A percentile compares a stretch with the other conserved stretches of the same genome.
phyloP scores from a whole-genome alignment of 2,888 invertebrate species.

The Drosophila buzzatii region DNA sequence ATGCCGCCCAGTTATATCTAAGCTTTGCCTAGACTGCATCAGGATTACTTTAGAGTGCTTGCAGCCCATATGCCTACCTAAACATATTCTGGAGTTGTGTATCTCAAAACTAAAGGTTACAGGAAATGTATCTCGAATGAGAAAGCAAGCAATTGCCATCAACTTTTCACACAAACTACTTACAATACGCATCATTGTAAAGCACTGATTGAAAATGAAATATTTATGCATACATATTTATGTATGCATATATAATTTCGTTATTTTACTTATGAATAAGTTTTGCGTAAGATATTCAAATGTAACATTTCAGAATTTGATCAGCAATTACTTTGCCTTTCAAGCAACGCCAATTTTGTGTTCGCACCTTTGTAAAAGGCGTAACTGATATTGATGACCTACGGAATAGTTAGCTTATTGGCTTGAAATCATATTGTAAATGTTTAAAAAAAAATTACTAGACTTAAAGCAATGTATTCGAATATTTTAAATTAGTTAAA shows the following conservation, averaged over 20 bases:
- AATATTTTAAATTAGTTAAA: slow-evolving; percentile 38
- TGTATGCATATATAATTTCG: slow-evolving; percentile 6
- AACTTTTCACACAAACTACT: slow-evolving; percentile 17
- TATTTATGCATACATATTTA: not conserved
- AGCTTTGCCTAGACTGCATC: slow-evolving; percentile 66
- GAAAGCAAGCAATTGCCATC: slow-evolving; percentile 41
- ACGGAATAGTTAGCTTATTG: slow-evolving; percentile 39
- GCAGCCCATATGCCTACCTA: slow-evolving; percentile 15
- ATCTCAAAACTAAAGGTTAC: slow-evolving; percentile 32
- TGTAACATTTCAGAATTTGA: slow-evolving; percentile 13
- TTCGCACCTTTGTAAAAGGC: slow-evolving; percentile 63
- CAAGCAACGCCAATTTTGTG: slow-evolving; percentile 54
- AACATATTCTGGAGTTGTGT: slow-evolving; percentile 27
- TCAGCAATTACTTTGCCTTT: slow-evolving; percentile 28
- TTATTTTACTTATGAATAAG: slow-evolving; percentile 22
- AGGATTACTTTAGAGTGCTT: slow-evolving; percentile 71
- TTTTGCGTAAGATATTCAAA: slow-evolving; percentile 25
- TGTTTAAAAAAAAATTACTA: slow-evolving; percentile 9
- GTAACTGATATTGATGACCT: slow-evolving; percentile 26
- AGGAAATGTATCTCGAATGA: slow-evolving; percentile 41
- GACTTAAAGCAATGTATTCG: slow-evolving; percentile 27
- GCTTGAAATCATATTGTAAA: slow-evolving; percentile 26
- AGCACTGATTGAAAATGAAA: slow-evolving; percentile 1
- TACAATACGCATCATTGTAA: slow-evolving; percentile 32
- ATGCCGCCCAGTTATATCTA: slow-evolving; percentile 74